Conservation (phyloP, 2,797 vertebrate species). For the Eidolon dupreanum region DNA sequence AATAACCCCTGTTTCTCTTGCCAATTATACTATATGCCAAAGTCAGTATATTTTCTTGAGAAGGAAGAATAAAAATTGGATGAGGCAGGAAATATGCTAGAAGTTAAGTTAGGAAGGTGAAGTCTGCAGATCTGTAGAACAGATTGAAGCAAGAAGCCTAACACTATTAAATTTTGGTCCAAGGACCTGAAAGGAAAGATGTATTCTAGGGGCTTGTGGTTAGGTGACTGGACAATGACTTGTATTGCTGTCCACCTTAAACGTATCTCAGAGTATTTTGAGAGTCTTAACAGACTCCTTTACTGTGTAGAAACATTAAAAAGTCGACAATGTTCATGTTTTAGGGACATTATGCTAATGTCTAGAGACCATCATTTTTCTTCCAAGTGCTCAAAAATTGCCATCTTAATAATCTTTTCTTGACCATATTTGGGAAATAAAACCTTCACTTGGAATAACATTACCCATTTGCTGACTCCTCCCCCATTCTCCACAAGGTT, state of each 20-base stretch:
- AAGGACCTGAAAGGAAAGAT: background rate
- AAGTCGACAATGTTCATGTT: background rate
- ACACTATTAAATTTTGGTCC: background rate
- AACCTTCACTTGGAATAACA: conserved; percentile 51
- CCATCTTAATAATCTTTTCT: conserved; percentile 26
- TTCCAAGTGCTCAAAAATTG: background rate
- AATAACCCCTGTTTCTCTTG: background rate
- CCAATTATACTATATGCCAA: background rate
- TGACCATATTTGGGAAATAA: conserved; percentile 47
- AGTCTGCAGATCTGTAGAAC: background rate
- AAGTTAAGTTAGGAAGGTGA: background rate
- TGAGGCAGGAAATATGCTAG: background rate
- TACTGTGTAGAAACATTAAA: background rate
- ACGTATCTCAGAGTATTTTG: background rate
- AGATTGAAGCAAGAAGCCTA: background rate
- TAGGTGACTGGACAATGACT: background rate
- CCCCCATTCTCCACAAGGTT: conserved; percentile 44
- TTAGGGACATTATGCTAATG: background rate
- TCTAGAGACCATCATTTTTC: background rate
- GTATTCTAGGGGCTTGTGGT: background rate
- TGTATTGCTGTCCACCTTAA: background rate
- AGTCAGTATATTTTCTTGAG: background rate
- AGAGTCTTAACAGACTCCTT: background rate
- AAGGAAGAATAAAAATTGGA: background rate
- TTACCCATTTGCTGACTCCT: conserved; percentile 23